These are phyloP conservation scores for Leuciscus waleckii DNA, from an alignment of 2,797 vertebrate species.

Conservation along the genomic window DNA sequence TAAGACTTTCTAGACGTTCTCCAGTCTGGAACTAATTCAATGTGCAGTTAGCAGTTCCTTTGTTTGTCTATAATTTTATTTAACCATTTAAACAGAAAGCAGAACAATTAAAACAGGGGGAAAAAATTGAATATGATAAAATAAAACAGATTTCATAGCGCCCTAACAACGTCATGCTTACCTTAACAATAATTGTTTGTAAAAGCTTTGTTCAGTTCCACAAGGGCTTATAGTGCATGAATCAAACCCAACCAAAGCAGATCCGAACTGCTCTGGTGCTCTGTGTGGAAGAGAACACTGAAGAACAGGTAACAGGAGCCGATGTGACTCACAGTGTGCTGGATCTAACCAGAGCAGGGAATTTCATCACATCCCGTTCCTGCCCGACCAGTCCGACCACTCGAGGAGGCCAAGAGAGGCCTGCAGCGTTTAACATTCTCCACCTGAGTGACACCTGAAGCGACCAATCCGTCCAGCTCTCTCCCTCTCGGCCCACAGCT, in stretches of 20 bases:
- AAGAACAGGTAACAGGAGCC: constrained; percentile 58
- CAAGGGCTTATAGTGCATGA: neutral
- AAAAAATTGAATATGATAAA: no score
- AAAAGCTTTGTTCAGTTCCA: neutral
- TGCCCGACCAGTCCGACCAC: constrained; percentile 68
- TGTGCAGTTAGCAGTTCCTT: neutral
- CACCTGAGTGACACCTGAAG: constrained; percentile 29
- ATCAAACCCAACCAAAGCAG: constrained; percentile 14
- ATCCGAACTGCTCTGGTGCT: neutral
- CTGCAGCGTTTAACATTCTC: constrained; percentile 22
- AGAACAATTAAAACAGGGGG: neutral
- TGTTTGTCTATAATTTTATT: neutral
- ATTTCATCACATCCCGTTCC: constrained; percentile 59
- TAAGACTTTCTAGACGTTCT: neutral
- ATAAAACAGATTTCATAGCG: neutral
- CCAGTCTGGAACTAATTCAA: neutral
- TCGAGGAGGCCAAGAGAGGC: constrained; percentile 43
- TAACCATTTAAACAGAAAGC: neutral
- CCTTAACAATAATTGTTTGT: neutral
- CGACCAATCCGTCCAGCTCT: constrained; percentile 22
- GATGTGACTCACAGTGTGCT: constrained; percentile 55
- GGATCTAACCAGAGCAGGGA: constrained; percentile 41
- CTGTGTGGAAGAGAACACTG: constrained; percentile 34
- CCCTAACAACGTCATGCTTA: neutral
- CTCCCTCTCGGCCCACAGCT: constrained; percentile 18